A percentile compares a stretch with the other conserved stretches of the same genome.
phyloP scores from a whole-genome alignment of 2,888 invertebrate species.

The Antheraea assamensis region DNA sequence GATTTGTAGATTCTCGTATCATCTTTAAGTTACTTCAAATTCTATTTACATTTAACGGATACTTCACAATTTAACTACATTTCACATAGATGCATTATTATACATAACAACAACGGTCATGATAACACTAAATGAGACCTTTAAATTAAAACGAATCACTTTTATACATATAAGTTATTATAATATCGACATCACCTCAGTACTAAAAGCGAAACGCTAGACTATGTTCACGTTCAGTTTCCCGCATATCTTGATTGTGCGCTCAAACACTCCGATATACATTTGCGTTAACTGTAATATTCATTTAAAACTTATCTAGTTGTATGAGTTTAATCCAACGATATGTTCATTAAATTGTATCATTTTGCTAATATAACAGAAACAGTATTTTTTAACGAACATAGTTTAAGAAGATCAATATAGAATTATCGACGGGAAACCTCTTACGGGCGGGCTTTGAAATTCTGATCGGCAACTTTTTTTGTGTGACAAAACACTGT shows the following conservation, averaged over 20 bases:
- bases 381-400: no score
- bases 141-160: background rate
- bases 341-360: background rate
- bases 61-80: no score
- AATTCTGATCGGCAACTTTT: no score
- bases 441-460: no score
- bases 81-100: no score
- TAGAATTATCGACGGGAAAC: no score
- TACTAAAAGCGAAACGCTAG: conserved; percentile 51
- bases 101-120: no score
- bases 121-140: background rate
- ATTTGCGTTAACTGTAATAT: conserved; percentile 47
- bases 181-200: conserved; percentile 34
- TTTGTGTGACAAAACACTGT: no score
- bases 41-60: no score
- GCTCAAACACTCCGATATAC: conserved; percentile 55
- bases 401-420: no score
- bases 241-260: conserved; percentile 68
- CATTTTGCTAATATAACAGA: background rate
- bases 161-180: conserved; percentile 30
- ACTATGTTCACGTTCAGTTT: conserved; percentile 54
- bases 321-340: conserved; percentile 23
- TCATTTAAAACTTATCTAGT: conserved; percentile 37
- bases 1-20: no score
- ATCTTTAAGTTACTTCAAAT: no score